Evolutionary conservation across 2,113 vertebrate genomes (phyloP), one percentile per base, ranked within the genome.

Genomic region (Crotalus horridus): DNA sequence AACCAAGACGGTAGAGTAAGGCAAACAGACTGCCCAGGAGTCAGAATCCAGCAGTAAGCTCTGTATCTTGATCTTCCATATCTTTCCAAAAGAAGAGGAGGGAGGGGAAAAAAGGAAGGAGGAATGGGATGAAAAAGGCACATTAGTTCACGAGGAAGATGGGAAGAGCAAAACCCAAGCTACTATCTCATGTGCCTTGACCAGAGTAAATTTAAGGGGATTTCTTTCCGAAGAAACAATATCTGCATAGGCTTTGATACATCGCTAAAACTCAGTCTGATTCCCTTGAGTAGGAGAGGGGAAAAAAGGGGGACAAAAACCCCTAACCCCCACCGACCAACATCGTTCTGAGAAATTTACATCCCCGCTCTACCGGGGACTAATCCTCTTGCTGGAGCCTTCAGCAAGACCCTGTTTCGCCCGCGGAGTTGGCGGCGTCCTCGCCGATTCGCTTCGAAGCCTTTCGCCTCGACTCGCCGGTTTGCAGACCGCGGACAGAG

Each of bases 41-140:
- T 97, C 94, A 96, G 96, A 90, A 94, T 96, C 95, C 94, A 2
- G 85, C 33, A 93, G 91, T 95, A 74, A 95, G 89, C 0, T 92
- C 96, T 85, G 89, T 96, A 95, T 97, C 93, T 90, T 94, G 92
- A 90, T 95, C 97, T 97, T 95, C 96, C 97, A 96, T 96, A 97
- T 97, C 97, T 97, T 97, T 96, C 91, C 53, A 89, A 89, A 93
- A 95, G 43, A 92, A 53, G 17, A 64, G 88, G 29, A 93, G 85
- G 74, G 93, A 91, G 39, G 54, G 92, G 92, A 91, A 55, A 90
- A 33, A 1, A 23, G 91, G 87, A 74, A 48, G 9, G 21, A 69
- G 55, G 90, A 59, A 54, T 88, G 48, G 61, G 33, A n/a, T 20
- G 3, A 81, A 94, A 93, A 21, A 95, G 24, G 90, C 95, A 93